A percentile compares a stretch with the other conserved stretches of the same genome.
These are phyloP conservation scores for Ditylenchus dipsaci DNA, from an alignment of 1,140 invertebrate species.

Conservation along the genomic window DNA sequence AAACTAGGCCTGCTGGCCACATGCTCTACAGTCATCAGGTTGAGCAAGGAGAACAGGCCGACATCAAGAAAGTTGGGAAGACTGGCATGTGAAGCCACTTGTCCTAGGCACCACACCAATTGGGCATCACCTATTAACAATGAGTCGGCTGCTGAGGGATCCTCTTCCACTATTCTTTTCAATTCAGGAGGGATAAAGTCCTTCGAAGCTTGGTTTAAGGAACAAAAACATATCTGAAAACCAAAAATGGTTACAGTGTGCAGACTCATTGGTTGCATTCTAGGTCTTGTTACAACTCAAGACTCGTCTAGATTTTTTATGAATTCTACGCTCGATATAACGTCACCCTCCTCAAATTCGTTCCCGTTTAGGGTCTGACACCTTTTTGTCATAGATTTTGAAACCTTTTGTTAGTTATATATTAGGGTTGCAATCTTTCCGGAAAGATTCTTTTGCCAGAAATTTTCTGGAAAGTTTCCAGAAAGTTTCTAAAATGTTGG, in stretches of 20 bases:
- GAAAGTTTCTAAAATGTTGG: no score
- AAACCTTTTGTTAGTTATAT: no score
- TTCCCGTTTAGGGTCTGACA: no score
- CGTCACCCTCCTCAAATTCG: no score
- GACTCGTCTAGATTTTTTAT: no score
- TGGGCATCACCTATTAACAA: not conserved
- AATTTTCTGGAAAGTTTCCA: no score
- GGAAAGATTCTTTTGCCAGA: no score
- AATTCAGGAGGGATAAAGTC: constrained; percentile 37
- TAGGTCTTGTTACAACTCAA: no score
- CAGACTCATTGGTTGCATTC: no score
- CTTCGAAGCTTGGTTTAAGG: not conserved
- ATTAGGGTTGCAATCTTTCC: no score
- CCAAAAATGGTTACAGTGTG: not conserved
- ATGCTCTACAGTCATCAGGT: constrained; percentile 42
- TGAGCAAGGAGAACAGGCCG: constrained; percentile 30
- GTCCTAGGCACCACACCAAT: constrained; percentile 16
- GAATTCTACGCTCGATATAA: constrained; percentile 1
- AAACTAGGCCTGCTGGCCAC: constrained; percentile 34
- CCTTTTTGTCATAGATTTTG: no score
- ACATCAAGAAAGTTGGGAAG: constrained; percentile 24
- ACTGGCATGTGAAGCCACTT: constrained; percentile 6
- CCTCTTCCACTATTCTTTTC: not conserved
- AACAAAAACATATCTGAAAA: constrained; percentile 15
- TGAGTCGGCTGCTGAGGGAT: not conserved